Evolutionary conservation across 1,140 invertebrate genomes (phyloP).

Genomic region (Magallana ariakensis): DNA sequence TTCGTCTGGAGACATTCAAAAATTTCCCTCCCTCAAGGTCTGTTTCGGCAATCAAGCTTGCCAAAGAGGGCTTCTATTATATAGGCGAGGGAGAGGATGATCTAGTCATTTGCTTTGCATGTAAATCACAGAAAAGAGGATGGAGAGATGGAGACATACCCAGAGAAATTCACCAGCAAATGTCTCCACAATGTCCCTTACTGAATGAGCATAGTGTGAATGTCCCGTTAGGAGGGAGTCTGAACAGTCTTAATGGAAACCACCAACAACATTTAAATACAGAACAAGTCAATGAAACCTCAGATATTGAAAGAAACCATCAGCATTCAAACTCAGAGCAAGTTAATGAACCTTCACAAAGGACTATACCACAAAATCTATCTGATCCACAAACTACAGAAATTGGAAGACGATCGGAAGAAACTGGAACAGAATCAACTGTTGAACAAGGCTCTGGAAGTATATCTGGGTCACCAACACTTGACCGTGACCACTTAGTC

Average conservation of each 20-base stretch:
- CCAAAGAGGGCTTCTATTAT: conserved; percentile 57
- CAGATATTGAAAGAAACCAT: not conserved
- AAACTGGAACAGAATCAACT: no score
- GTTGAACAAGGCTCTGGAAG: no score
- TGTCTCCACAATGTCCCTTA: conserved; percentile 54
- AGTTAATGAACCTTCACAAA: not conserved
- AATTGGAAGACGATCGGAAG: no score
- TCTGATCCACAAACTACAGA: no score
- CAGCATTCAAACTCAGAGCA: not conserved
- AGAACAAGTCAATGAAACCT: no score
- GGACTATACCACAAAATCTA: no score
- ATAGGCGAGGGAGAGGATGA: conserved; percentile 35
- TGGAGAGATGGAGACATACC: conserved; percentile 55
- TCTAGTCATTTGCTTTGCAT: conserved; percentile 51
- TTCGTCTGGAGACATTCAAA: conserved; percentile 49
- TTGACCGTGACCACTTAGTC: no score
- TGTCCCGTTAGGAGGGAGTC: not conserved
- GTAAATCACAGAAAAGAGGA: conserved; percentile 38
- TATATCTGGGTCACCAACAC: no score
- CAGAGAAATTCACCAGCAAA: conserved; percentile 46
- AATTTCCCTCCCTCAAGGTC: conserved; percentile 42
- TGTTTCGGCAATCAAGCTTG: conserved; percentile 44
- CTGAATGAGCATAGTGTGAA: not conserved
- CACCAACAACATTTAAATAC: not conserved
- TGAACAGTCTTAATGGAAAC: not conserved